Percentiles rank a stretch among this genome's conserved stretches.
phyloP scores from a whole-genome alignment of 2,113 vertebrate genomes.

The Nematolebias whitei region DNA sequence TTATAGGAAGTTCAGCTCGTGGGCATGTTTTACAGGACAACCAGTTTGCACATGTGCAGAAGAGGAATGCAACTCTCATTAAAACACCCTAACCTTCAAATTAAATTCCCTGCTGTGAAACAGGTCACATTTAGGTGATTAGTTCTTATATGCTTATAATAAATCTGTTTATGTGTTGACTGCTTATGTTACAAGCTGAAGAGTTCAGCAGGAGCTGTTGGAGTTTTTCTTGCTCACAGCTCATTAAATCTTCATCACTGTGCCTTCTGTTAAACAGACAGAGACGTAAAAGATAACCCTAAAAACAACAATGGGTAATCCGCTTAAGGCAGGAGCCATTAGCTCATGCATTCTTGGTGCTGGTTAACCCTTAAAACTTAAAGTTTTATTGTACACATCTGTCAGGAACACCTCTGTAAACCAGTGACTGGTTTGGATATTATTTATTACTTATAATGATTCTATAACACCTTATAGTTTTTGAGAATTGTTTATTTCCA shows the following conservation, averaged over 20 bases:
- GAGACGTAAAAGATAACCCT: constrained; percentile 27
- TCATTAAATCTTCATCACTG: constrained; percentile 12
- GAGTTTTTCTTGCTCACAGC: neutral
- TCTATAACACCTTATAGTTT: neutral
- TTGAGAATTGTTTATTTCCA: neutral
- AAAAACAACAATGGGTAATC: constrained; percentile 36
- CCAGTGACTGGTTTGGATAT: neutral
- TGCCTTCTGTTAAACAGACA: constrained; percentile 26
- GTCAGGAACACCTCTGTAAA: neutral
- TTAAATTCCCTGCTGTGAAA: too few species aligned
- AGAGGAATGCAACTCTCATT: too few species aligned
- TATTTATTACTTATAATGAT: neutral
- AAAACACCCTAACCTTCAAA: neutral
- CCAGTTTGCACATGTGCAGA: too few species aligned
- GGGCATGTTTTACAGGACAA: too few species aligned
- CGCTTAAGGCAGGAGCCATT: constrained; percentile 5
- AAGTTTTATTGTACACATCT: neutral
- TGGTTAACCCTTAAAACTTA: neutral
- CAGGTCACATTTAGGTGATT: neutral
- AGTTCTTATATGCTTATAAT: neutral
- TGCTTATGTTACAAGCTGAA: too few species aligned
- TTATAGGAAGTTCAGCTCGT: too few species aligned
- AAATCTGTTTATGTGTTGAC: neutral
- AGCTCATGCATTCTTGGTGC: constrained; percentile 17
- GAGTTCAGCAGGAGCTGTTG: neutral